These are phyloP conservation scores for Papio anubis DNA, from an alignment of 2,113 vertebrate species.

Conservation along the genomic window DNA sequence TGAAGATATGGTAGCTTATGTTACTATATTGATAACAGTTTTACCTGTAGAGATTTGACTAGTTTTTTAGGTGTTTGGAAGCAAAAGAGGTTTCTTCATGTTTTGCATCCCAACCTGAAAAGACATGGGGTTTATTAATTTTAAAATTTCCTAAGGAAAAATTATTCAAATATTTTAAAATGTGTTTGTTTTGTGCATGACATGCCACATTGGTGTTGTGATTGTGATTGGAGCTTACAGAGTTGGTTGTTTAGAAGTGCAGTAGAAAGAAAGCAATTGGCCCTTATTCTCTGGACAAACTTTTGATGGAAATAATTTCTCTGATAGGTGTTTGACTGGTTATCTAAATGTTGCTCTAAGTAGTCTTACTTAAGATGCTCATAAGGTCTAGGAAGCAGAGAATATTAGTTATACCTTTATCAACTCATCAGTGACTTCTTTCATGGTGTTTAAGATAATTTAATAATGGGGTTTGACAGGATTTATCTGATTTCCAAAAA, in stretches of 20 bases:
- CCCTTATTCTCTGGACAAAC: not conserved
- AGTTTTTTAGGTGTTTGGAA: constrained; percentile 37
- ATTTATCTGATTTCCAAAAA: constrained; percentile 24
- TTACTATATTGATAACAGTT: not conserved
- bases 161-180: constrained; percentile 11
- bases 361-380: not conserved
- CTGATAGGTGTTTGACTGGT: not conserved
- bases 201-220: not conserved
- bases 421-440: not conserved
- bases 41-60: not conserved
- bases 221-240: not conserved
- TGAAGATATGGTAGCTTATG: not conserved
- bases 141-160: not conserved
- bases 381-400: not conserved
- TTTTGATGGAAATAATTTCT: constrained; percentile 3
- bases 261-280: not conserved
- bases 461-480: not conserved
- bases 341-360: not conserved
- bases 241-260: not conserved
- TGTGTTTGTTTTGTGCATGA: not conserved
- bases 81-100: constrained; percentile 11
- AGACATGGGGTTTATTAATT: not conserved
- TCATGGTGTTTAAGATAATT: constrained; percentile 34
- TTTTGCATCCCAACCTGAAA: constrained; percentile 28
- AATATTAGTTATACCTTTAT: not conserved